These are phyloP conservation scores for Theristicus caerulescens DNA, from an alignment of 2,113 vertebrate species.

Conservation along the genomic window DNA sequence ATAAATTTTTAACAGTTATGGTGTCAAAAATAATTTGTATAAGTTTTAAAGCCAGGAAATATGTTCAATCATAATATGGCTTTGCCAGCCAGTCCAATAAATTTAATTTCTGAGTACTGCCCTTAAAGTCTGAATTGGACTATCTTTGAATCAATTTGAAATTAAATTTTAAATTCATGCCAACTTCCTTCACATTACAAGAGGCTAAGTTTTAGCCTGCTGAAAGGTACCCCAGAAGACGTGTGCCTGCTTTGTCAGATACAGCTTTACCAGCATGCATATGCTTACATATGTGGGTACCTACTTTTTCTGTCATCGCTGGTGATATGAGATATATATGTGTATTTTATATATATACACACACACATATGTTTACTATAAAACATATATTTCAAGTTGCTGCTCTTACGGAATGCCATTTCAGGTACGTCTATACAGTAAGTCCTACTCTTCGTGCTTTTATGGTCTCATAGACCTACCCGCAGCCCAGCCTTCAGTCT, in stretches of 20 bases:
- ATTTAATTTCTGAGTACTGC: not conserved
- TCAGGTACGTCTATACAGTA: not conserved
- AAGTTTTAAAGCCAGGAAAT: slow-evolving; percentile 33
- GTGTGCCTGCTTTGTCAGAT: not conserved
- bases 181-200: not conserved
- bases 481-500: not conserved
- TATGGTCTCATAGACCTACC: not conserved
- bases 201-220: not conserved
- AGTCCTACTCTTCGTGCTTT: not conserved
- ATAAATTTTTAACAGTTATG: slow-evolving; percentile 57
- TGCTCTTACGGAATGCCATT: not conserved
- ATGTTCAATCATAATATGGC: not conserved
- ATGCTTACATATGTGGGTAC: not conserved
- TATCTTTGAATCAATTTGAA: slow-evolving; percentile 40
- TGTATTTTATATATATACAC: not conserved
- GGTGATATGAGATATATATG: not conserved
- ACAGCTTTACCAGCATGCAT: not conserved
- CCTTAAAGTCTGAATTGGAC: not conserved
- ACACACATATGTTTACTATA: not conserved
- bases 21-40: slow-evolving; percentile 60
- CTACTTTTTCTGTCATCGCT: not conserved
- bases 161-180: slow-evolving; percentile 44
- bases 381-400: not conserved
- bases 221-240: not conserved
- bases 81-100: slow-evolving; percentile 1